A percentile compares a stretch with the other conserved stretches of the same genome.
Conservation (phyloP, 2,888 invertebrate genomes). For the Leptopterna dolabrata region DNA sequence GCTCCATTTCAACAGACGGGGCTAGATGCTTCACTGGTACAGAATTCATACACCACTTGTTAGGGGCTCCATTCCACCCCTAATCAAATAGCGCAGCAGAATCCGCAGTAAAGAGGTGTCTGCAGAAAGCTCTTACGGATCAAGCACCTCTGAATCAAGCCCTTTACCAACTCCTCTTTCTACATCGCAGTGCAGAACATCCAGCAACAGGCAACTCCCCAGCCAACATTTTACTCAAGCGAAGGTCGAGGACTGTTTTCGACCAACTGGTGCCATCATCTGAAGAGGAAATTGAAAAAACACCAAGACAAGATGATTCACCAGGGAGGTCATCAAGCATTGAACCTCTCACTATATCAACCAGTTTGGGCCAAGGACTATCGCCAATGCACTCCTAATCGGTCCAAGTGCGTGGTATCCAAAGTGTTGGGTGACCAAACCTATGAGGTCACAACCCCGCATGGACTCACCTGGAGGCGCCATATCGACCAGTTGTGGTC, state of each 20-base stretch:
- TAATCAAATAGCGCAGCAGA: constrained; percentile 9
- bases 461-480: neutral
- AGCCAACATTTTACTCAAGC: neutral
- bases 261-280: neutral
- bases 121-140: neutral
- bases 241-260: neutral
- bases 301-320: constrained; percentile 8
- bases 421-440: constrained; percentile 26
- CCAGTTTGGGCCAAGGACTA: constrained; percentile 28
- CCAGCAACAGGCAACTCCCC: neutral
- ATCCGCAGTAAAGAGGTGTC: neutral
- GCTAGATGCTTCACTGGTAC: constrained; percentile 20
- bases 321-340: neutral
- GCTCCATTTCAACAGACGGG: neutral
- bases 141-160: neutral
- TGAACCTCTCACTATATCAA: neutral
- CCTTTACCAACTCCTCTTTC: neutral
- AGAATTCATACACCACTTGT: constrained; percentile 28
- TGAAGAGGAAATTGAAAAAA: constrained; percentile 1
- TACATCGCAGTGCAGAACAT: neutral
- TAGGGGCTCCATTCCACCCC: constrained; percentile 25
- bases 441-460: neutral
- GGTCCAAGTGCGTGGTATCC: neutral
- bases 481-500: neutral
- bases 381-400: neutral